Conservation (phyloP, 2,888 invertebrate species). For the Leucophenga maculata region DNA sequence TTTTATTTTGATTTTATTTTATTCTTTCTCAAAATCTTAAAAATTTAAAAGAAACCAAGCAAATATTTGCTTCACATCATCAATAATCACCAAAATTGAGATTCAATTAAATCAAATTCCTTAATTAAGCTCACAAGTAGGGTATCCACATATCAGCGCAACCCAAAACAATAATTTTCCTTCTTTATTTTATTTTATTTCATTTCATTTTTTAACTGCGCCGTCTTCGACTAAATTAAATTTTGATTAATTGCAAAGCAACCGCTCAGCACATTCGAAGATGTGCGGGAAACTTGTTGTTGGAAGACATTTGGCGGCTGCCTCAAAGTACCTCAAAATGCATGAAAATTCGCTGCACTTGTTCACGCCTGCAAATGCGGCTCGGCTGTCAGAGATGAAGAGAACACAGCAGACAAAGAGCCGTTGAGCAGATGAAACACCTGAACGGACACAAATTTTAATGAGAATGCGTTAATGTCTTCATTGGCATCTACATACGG, state of each 20-base stretch:
- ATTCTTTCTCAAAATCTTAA: no score
- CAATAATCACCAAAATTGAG: no score
- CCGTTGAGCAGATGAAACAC: no score
- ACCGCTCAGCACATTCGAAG: conserved; percentile 18
- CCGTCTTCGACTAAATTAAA: conserved; percentile 20
- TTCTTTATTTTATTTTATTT: background rate
- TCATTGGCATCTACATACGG: no score
- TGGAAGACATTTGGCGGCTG: background rate
- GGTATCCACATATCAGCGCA: background rate
- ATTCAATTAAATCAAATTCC: no score
- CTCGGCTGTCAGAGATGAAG: background rate
- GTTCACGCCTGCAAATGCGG: conserved; percentile 11
- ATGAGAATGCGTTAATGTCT: no score
- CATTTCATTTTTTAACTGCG: background rate
- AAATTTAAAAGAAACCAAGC: no score
- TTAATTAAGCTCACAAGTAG: no score
- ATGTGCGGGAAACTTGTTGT: background rate
- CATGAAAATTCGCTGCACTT: conserved; percentile 17
- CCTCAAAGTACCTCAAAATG: background rate
- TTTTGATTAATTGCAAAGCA: conserved; percentile 24
- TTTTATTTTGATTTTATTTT: no score
- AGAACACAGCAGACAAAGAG: no score
- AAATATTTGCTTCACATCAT: no score
- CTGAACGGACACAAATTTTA: no score
- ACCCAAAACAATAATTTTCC: conserved; percentile 3